phyloP scores from a whole-genome alignment of 1,140 invertebrate species.

The Pseudomyrmex cubaensis region DNA sequence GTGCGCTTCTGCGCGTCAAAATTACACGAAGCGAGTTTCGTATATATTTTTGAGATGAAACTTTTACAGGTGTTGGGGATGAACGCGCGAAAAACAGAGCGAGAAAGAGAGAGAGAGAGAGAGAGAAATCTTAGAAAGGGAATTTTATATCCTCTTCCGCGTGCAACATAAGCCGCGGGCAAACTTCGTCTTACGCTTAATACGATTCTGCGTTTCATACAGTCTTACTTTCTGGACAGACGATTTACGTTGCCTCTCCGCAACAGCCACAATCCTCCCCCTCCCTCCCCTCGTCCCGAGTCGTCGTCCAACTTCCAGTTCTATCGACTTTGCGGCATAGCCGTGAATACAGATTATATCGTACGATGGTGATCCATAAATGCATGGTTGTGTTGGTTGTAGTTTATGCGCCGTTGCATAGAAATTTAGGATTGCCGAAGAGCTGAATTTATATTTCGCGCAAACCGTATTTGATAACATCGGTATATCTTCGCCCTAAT shows the following conservation, averaged over 20 bases:
- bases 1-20: background rate
- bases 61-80: background rate
- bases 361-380: conserved; percentile 63
- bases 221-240: conserved; percentile 59
- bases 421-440: conserved; percentile 61
- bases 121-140: conserved; percentile 21
- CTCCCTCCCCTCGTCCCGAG: background rate
- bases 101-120: background rate
- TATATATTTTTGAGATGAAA: background rate
- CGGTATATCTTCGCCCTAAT: conserved; percentile 49
- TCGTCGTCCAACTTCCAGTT: conserved; percentile 31
- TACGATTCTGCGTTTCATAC: conserved; percentile 30
- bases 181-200: conserved; percentile 50
- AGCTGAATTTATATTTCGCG: conserved; percentile 53
- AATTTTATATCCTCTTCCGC: conserved; percentile 21
- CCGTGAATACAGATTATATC: conserved; percentile 65
- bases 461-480: conserved; percentile 50
- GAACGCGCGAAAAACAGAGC: background rate
- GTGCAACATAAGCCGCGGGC: conserved; percentile 39
- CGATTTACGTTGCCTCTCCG: conserved; percentile 62
- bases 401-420: conserved; percentile 43
- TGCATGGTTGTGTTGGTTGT: conserved; percentile 25
- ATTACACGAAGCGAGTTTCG: background rate
- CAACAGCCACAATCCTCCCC: conserved; percentile 56
- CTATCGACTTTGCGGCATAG: conserved; percentile 61